phyloP scores from a whole-genome alignment of 1,140 invertebrate species.

The Lordiphosa collinella region DNA sequence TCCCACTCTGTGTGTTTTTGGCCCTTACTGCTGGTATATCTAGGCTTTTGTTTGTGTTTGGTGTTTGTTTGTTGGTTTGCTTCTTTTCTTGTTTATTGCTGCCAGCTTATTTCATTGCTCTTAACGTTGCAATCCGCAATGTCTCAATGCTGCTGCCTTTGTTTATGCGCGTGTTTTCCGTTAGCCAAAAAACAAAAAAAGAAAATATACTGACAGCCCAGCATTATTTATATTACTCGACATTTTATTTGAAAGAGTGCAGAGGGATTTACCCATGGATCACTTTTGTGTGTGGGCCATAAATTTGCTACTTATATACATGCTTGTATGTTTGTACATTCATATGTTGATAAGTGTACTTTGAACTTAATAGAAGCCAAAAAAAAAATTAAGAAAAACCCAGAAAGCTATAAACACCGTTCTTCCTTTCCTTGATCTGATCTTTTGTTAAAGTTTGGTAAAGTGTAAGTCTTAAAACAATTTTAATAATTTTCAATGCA shows the following conservation, averaged over 20 bases:
- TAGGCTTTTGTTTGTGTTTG: conserved; percentile 8
- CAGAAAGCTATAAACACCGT: too few relatives aligned
- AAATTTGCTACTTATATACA: conserved; percentile 6
- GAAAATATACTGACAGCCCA: conserved; percentile 35
- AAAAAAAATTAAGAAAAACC: background rate
- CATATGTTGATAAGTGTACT: conserved; percentile 6
- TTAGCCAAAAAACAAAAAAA: conserved; percentile 16
- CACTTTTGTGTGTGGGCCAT: conserved; percentile 14
- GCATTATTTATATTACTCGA: conserved; percentile 43
- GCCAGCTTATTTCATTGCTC: conserved; percentile 32
- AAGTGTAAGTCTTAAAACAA: too few relatives aligned
- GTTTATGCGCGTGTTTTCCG: conserved; percentile 20
- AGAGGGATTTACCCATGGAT: conserved; percentile 28
- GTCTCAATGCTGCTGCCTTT: conserved; percentile 12
- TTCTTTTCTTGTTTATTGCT: conserved; percentile 10
- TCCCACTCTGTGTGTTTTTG: conserved; percentile 8
- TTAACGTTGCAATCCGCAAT: too few relatives aligned
- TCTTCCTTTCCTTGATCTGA: too few relatives aligned
- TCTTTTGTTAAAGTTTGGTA: too few relatives aligned
- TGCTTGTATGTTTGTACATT: background rate
- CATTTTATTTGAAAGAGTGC: conserved; percentile 47
- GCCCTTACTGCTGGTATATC: too few relatives aligned
- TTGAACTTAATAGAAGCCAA: conserved; percentile 2
- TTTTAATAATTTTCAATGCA: too few relatives aligned
- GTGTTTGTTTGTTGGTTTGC: conserved; percentile 37